Base-by-base conservation (phyloP, 2,113 vertebrate species). In the human region DNA sequence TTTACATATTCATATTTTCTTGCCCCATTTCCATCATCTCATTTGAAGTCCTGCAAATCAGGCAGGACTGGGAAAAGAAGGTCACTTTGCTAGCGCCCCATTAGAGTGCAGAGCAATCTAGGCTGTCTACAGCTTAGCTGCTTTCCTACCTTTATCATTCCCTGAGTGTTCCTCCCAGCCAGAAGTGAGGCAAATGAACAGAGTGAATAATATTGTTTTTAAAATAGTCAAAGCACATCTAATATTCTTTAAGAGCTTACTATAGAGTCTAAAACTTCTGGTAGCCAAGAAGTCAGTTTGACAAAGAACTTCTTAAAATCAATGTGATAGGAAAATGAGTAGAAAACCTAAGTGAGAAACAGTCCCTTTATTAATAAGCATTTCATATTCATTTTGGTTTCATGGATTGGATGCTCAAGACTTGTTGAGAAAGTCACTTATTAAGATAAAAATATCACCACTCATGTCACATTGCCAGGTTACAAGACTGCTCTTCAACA, bases 241-340 rank as follows among this genome's bases (percentile, higher is more conserved):
- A 78, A 35, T 75, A 79, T 55, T 94, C 79, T 94, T 94, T 79
- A 73, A 81, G 27, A 87, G 17, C 89, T 82, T 95, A 61, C 48
- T 50, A 87, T 4, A 95, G 18, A 95, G 84, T 84, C 66, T 96
- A 95, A 90, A 91, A 92, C 94, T 14, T 18, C 52, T 90, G 13
- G 32, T 48, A 93, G 43, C 23, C 55, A 90, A 78, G 78, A 92
- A 14, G 90, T 96, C 17, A 94, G 89, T 97, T 89, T 82, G 52
- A 97, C n/a, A 92, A 90, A 89, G 86, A 90, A 84, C 45, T 87
- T 89, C 75, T 82, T 96, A 95, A 90, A 90, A 82, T 38, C 11
- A 90, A 72, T 16, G 5, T 81, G 35, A 9, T 89, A 94, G 45
- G 64, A 87, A 73, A 98, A 93, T 89, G 61, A 57, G 12, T 61